Evolutionary conservation across 2,797 vertebrate genomes (phyloP).

Genomic region (Dermochelys coriacea): DNA sequence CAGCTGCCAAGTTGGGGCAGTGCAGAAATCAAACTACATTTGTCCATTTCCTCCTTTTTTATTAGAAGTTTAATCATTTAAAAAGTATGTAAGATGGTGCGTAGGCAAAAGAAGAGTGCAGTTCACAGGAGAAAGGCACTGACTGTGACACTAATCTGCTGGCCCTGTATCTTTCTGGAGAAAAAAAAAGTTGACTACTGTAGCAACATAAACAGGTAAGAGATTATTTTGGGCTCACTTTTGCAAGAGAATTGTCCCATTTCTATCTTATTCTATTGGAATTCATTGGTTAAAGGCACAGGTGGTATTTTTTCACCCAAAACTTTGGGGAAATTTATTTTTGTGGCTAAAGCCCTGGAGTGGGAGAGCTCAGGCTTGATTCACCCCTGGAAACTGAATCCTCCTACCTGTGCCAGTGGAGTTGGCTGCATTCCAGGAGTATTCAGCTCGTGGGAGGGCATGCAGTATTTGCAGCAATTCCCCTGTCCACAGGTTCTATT

Average conservation of each 20-base stretch:
- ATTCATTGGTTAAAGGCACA: not conserved
- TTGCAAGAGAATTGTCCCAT: not conserved
- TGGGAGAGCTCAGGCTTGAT: not conserved
- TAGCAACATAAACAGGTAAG: not conserved
- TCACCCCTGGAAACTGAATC: not conserved
- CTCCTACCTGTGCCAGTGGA: not conserved
- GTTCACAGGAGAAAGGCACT: not conserved
- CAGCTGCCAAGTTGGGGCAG: not conserved
- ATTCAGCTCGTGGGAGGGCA: not conserved
- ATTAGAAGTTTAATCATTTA: not conserved
- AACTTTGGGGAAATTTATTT: not conserved
- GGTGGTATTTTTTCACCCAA: not conserved
- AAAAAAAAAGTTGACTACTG: rapidly evolving
- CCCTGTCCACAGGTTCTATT: not conserved
- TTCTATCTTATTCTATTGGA: not conserved
- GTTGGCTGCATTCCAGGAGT: not conserved
- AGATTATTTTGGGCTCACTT: not conserved
- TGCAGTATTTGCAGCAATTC: not conserved
- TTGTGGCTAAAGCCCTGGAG: not conserved
- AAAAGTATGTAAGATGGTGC: not conserved
- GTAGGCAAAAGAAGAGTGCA: not conserved
- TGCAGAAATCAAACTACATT: not conserved
- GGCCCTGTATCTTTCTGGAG: not conserved
- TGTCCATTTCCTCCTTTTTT: not conserved
- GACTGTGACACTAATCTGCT: not conserved